These are phyloP conservation scores for Malurus alboscapulatus DNA, from an alignment of 2,113 vertebrate species.

Conservation along the genomic window DNA sequence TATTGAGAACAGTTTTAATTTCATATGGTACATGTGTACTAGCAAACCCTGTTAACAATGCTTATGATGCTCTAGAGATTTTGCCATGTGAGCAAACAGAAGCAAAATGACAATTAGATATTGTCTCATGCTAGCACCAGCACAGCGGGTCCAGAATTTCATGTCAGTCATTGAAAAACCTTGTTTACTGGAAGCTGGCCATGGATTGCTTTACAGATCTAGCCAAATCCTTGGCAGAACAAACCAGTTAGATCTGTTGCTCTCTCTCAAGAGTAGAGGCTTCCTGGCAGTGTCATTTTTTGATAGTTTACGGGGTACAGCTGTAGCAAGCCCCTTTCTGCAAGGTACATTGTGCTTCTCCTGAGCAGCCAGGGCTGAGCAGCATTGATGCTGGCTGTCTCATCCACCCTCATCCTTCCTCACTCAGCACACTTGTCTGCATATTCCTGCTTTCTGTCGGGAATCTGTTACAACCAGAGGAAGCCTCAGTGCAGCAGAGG, in stretches of 20 bases:
- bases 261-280: not conserved
- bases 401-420: not conserved
- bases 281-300: not conserved
- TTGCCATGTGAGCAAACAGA: conserved; percentile 14
- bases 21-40: not conserved
- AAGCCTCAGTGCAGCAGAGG: not conserved
- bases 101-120: conserved; percentile 52
- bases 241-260: conserved; percentile 39
- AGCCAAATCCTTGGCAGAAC: conserved; percentile 41
- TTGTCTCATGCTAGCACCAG: conserved; percentile 28
- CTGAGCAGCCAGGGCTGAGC: not conserved
- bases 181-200: conserved; percentile 44
- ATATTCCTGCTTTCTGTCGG: not conserved
- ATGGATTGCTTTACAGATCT: not conserved
- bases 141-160: conserved; percentile 40
- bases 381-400: not conserved
- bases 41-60: not conserved
- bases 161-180: conserved; percentile 44
- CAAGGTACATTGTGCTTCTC: not conserved
- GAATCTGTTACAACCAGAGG: not conserved
- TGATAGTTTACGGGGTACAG: not conserved
- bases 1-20: conserved; percentile 15
- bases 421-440: not conserved
- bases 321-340: not conserved
- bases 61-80: not conserved